These are phyloP conservation scores for Charanyca ferruginea DNA, from an alignment of 2,888 invertebrate species.

Conservation along the genomic window DNA sequence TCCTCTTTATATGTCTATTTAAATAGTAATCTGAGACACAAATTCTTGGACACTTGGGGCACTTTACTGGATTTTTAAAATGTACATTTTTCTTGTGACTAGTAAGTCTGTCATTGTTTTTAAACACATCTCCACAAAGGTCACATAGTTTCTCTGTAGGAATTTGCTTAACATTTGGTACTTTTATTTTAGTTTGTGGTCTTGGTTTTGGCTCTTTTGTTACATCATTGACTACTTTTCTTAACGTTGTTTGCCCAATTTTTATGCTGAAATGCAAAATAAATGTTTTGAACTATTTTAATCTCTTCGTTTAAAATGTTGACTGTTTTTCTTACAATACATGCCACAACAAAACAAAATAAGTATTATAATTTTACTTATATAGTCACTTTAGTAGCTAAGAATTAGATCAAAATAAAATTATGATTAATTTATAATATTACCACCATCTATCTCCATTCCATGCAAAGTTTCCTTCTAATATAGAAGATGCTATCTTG, in stretches of 20 bases:
- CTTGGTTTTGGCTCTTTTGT: slow-evolving; percentile 52
- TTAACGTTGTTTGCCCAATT: slow-evolving; percentile 61
- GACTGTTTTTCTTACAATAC: no score
- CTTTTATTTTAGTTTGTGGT: slow-evolving; percentile 61
- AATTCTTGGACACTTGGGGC: slow-evolving; percentile 78
- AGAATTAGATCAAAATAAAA: background rate
- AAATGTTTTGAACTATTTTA: background rate
- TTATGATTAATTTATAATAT: slow-evolving; percentile 39
- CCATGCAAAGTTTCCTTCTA: slow-evolving; percentile 86
- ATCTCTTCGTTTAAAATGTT: no score
- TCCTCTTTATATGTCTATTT: slow-evolving; percentile 80
- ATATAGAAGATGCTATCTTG: slow-evolving; percentile 81
- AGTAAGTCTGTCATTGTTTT: slow-evolving; percentile 72
- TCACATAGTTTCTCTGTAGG: slow-evolving; percentile 79
- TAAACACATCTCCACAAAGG: slow-evolving; percentile 81
- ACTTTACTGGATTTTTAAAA: slow-evolving; percentile 75
- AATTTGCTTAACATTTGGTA: slow-evolving; percentile 62
- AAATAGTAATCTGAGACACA: slow-evolving; percentile 78
- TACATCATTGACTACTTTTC: slow-evolving; percentile 43
- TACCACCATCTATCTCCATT: slow-evolving; percentile 87
- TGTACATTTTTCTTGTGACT: slow-evolving; percentile 79
- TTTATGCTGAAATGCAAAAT: slow-evolving; percentile 72
- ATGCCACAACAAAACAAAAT: background rate
- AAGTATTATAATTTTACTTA: background rate
- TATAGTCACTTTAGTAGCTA: background rate